Conservation (phyloP, 2,888 invertebrate species). For the Eupithecia pulchellata region DNA sequence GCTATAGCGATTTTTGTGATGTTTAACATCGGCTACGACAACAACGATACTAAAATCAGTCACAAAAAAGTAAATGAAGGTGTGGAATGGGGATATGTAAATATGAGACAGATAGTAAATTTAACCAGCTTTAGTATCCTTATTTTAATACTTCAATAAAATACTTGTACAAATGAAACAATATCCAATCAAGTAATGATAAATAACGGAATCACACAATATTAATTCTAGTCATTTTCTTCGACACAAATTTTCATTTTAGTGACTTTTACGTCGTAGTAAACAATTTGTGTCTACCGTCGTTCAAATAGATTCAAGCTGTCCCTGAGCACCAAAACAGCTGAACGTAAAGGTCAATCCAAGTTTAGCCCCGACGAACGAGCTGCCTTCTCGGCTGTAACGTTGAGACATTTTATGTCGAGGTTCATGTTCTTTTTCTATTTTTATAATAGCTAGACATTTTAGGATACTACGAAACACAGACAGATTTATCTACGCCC, state of each 20-base stretch:
- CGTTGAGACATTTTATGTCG: background rate
- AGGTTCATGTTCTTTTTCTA: background rate
- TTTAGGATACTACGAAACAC: background rate
- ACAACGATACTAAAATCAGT: background rate
- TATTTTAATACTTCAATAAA: background rate
- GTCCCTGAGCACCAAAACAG: background rate
- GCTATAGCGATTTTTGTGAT: background rate
- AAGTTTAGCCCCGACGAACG: background rate
- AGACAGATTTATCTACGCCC: background rate
- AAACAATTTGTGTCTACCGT: background rate
- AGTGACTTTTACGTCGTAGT: background rate
- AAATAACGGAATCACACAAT: background rate
- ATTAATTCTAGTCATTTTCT: background rate
- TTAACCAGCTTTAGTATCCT: too few species aligned
- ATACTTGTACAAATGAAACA: background rate
- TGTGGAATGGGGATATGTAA: too few species aligned
- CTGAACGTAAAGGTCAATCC: constrained; percentile 1
- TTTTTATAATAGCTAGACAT: background rate
- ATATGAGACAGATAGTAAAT: too few species aligned
- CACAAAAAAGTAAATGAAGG: background rate
- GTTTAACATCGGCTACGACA: background rate
- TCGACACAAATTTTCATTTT: background rate
- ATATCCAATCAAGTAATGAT: background rate
- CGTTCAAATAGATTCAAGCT: background rate
- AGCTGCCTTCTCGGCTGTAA: background rate